Percentiles rank a stretch among this genome's conserved stretches.
Conservation (phyloP, 2,797 vertebrate genomes). For the Oryzias sinensis region DNA sequence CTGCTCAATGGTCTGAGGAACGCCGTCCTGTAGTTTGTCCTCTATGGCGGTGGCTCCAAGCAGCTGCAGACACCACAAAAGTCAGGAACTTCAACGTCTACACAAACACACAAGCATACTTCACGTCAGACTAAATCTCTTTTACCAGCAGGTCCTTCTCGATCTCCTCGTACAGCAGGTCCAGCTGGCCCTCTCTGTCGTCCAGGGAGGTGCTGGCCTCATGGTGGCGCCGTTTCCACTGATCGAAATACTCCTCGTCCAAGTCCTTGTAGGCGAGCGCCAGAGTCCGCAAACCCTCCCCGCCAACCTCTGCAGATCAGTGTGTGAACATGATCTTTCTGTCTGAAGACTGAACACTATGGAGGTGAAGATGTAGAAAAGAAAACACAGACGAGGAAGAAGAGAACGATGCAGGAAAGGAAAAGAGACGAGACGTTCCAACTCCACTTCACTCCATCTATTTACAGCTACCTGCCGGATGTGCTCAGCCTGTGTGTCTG, state of each 20-base stretch:
- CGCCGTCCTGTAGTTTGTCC: constrained; percentile 93
- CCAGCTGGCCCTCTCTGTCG: constrained; percentile 81
- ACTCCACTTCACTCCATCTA: too few relatives aligned
- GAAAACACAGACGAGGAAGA: too few relatives aligned
- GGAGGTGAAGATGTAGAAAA: too few relatives aligned
- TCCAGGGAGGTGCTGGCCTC: constrained; percentile 84
- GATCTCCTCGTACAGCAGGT: constrained; percentile 87
- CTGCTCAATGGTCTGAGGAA: constrained; percentile 89
- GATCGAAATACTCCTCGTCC: constrained; percentile 80
- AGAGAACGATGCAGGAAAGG: too few relatives aligned
- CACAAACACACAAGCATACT: too few relatives aligned
- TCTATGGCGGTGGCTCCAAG: constrained; percentile 93
- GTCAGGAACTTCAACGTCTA: not conserved
- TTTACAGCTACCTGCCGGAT: too few relatives aligned
- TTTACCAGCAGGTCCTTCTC: constrained; percentile 88
- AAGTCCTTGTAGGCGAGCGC: constrained; percentile 88
- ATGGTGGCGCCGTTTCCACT: constrained; percentile 85
- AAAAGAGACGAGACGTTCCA: too few relatives aligned
- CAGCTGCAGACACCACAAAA: constrained; percentile 72
- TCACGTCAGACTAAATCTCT: not conserved
- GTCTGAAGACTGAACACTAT: not conserved
- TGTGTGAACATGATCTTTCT: constrained; percentile 20
- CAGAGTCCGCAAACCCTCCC: constrained; percentile 89
- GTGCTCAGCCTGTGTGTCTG: too few relatives aligned
- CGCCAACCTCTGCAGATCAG: constrained; percentile 87